Base-by-base conservation (phyloP, 2,113 vertebrate species). In the Notechis scutatus region DNA sequence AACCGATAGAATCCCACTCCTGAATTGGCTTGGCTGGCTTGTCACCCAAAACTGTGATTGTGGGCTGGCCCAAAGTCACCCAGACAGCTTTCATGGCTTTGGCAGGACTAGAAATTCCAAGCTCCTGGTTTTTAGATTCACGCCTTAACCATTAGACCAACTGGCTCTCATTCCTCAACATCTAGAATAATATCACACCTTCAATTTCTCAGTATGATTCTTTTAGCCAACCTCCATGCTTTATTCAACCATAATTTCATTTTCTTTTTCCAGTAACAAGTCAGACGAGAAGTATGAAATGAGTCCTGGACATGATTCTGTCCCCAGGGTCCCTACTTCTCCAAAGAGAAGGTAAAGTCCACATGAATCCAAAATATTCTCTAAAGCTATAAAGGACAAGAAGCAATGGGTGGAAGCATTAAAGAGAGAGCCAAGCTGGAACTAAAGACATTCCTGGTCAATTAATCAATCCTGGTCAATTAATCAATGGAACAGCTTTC, bases 181-280 rank as follows among this genome's bases (percentile, higher is more conserved):
- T 69, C 61, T 69, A 12, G 26, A 59, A 81, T 81, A 81, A 39
- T 3, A 15, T 20, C 15, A 74, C n/a, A 3, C 20, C 34, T 81
- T 81, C 34, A 39, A 81, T 81, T 81, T 39, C 69, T 81, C 15
- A 39, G 69, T 81, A 39, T 39, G 34, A 7, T 81, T 81, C 5
- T 39, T 81, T 39, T 81, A 81, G n/a, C 5, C 5, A 18, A 1
- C 14, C 69, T 15, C 14, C n/a, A 18, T 74, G n/a, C 15, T 39
- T 20, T 18, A 81, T 39, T 81, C n/a, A 81, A n/a, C 94, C 86
- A 23, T 39, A 1, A 14, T 14, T 1, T 47, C 1, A 87, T 89
- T 95, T 45, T 55, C 11, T 74, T 85, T 88, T 90, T 7, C 86
- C 29, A 96, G 96, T 39, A 93, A 56, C 45, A 94, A 47, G n/a